Evolutionary conservation across 2,888 invertebrate species (phyloP).

Genomic region (Glaucopsyche alexis): DNA sequence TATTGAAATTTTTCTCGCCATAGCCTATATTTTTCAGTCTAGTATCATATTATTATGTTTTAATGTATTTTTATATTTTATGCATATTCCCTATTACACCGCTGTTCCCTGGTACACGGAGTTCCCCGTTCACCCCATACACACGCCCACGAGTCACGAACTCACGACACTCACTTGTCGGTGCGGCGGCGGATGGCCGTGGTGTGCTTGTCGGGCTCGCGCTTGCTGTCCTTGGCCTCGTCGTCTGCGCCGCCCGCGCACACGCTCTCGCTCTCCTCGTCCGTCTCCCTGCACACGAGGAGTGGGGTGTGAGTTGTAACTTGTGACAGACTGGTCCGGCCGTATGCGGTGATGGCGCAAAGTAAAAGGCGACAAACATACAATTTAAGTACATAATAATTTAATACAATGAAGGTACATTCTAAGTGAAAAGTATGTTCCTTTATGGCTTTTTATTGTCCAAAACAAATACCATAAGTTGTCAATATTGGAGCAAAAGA

Average conservation of each 20-base stretch:
- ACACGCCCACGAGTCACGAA: too few species aligned
- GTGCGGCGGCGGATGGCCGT: constrained; percentile 66
- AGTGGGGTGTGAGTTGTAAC: too few species aligned
- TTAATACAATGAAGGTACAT: too few species aligned
- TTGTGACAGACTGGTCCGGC: not conserved
- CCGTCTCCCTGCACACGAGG: constrained; percentile 59
- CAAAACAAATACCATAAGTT: too few species aligned
- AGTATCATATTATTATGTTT: too few species aligned
- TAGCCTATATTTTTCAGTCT: too few species aligned
- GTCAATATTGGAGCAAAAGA: too few species aligned
- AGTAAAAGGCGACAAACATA: not conserved
- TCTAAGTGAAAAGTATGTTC: too few species aligned
- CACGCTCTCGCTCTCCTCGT: constrained; percentile 72
- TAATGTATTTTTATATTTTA: too few species aligned
- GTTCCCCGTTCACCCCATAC: not conserved
- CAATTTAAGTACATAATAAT: not conserved
- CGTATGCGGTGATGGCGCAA: not conserved
- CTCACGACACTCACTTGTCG: constrained; percentile 64
- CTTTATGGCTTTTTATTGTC: too few species aligned
- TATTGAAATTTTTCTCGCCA: too few species aligned
- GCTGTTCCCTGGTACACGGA: not conserved
- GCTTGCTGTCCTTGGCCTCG: constrained; percentile 60
- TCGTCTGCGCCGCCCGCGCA: constrained; percentile 65
- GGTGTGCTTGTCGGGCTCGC: constrained; percentile 61
- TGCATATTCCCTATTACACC: too few species aligned